Percentiles rank a stretch among this genome's conserved stretches.
phyloP scores from a whole-genome alignment of 2,888 invertebrate genomes.

The Eretmocerus hayati region DNA sequence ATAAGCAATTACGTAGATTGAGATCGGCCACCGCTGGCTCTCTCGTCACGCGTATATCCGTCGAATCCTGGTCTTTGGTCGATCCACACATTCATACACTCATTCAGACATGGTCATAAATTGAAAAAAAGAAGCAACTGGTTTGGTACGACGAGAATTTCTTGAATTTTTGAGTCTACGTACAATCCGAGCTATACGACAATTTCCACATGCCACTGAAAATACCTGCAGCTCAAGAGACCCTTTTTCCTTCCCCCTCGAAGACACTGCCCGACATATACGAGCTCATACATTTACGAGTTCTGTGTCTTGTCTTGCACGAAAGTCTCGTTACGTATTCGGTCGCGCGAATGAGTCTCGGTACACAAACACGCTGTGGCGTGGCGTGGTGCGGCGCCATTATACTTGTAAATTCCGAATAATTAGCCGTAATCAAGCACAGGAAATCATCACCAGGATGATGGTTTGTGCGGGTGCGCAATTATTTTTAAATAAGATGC shows the following conservation, averaged over 20 bases:
- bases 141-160: conserved; percentile 6
- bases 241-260: neutral
- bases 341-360: conserved; percentile 23
- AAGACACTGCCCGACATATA: neutral
- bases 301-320: too few relatives aligned
- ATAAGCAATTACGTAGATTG: conserved; percentile 21
- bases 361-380: conserved; percentile 42
- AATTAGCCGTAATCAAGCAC: conserved; percentile 46
- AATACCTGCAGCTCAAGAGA: too few relatives aligned
- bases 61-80: conserved; percentile 1
- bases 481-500: conserved; percentile 47
- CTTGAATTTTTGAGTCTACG: too few relatives aligned
- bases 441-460: too few relatives aligned
- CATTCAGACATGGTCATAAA: conserved; percentile 8
- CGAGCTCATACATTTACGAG: too few relatives aligned
- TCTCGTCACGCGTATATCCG: conserved; percentile 4
- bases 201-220: conserved; percentile 20
- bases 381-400: too few relatives aligned
- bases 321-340: neutral
- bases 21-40: conserved; percentile 6
- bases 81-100: neutral
- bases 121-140: conserved; percentile 11
- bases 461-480: conserved; percentile 33
- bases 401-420: conserved; percentile 46
- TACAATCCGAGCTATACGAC: conserved; percentile 24